Conservation (phyloP, 1,140 invertebrate genomes). For the Hyles euphorbiae region DNA sequence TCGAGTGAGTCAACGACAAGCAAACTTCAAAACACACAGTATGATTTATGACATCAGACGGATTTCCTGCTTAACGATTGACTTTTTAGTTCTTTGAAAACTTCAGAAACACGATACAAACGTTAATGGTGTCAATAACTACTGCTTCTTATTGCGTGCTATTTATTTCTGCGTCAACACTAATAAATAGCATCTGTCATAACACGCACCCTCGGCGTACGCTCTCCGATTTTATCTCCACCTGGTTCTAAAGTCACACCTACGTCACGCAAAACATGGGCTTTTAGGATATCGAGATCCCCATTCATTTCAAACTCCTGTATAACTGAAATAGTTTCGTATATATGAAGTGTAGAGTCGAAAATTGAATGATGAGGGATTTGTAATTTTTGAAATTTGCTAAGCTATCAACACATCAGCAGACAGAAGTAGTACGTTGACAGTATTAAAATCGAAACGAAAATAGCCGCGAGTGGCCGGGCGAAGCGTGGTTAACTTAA, state of each 20-base stretch:
- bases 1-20: too few relatives aligned
- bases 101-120: slow-evolving; percentile 23
- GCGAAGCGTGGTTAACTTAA: slow-evolving; percentile 68
- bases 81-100: slow-evolving; percentile 14
- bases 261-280: slow-evolving; percentile 70
- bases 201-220: slow-evolving; percentile 51
- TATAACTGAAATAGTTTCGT: too few relatives aligned
- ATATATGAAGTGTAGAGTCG: too few relatives aligned
- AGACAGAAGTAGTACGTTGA: slow-evolving; percentile 61
- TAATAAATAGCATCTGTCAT: slow-evolving; percentile 68
- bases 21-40: too few relatives aligned
- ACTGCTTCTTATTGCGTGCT: slow-evolving; percentile 38
- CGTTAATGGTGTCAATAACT: slow-evolving; percentile 30
- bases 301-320: too few relatives aligned
- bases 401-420: slow-evolving; percentile 61
- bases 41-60: slow-evolving; percentile 1
- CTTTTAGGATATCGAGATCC: slow-evolving; percentile 50
- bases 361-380: too few relatives aligned
- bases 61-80: too few relatives aligned
- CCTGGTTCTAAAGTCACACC: slow-evolving; percentile 62
- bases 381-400: slow-evolving; percentile 41
- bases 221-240: slow-evolving; percentile 66
- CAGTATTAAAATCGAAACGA: slow-evolving; percentile 60
- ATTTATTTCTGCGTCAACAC: slow-evolving; percentile 39
- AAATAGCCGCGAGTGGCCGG: slow-evolving; percentile 60